phyloP scores from a whole-genome alignment of 2,797 vertebrate genomes.

The Pelodytes ibericus region DNA sequence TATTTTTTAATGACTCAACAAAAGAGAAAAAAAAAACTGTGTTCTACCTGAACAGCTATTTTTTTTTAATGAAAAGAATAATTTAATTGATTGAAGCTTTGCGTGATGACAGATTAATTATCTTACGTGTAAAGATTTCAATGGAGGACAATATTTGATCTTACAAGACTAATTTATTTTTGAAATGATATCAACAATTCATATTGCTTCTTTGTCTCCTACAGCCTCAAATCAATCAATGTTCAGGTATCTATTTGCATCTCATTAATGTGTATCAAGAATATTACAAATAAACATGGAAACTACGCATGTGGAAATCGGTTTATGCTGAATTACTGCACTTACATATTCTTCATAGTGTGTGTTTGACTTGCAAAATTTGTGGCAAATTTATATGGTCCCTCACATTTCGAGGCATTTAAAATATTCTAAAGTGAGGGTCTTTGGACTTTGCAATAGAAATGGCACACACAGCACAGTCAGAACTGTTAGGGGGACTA shows the following conservation, averaged over 20 bases:
- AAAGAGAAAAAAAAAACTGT: too few relatives aligned
- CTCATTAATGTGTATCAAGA: background rate
- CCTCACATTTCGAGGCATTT: too few relatives aligned
- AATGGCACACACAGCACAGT: too few relatives aligned
- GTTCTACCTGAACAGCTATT: background rate
- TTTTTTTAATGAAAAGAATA: background rate
- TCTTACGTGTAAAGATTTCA: background rate
- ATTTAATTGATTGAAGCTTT: background rate
- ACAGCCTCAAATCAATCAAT: background rate
- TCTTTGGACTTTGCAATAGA: too few relatives aligned
- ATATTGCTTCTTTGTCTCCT: background rate
- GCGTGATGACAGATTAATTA: background rate
- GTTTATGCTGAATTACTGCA: background rate
- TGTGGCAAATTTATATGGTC: too few relatives aligned
- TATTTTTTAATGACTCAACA: too few relatives aligned
- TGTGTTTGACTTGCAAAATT: too few relatives aligned
- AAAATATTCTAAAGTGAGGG: too few relatives aligned
- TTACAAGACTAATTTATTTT: background rate
- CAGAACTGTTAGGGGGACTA: too few relatives aligned
- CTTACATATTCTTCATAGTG: background rate
- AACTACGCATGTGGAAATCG: background rate
- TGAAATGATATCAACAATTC: constrained; percentile 2
- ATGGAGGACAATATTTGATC: background rate
- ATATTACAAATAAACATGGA: background rate
- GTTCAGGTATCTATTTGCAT: background rate